These are phyloP conservation scores for Parazoanthus swiftii DNA, from an alignment of 92 coral and sea anemone genomes.

Conservation along the genomic window DNA sequence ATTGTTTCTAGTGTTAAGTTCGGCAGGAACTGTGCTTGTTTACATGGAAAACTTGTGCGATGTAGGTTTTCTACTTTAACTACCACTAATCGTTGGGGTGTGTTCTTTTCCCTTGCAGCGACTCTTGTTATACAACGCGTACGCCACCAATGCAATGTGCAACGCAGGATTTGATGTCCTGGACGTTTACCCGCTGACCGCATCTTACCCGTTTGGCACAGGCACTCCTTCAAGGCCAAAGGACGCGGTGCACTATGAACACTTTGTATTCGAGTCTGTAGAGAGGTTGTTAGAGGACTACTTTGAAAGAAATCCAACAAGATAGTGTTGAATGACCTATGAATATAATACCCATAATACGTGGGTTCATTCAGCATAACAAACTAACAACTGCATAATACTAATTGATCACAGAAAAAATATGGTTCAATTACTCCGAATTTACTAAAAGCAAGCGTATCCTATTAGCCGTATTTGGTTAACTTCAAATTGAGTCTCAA, in stretches of 20 bases:
- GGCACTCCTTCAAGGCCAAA: slow-evolving; percentile 71
- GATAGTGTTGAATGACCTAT: not conserved
- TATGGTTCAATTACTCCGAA: no score
- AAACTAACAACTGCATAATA: no score
- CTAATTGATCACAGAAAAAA: no score
- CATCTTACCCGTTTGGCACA: slow-evolving; percentile 82
- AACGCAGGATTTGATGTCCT: slow-evolving; percentile 70
- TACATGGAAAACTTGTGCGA: no score
- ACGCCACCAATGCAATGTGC: slow-evolving; percentile 82
- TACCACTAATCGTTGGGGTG: not conserved
- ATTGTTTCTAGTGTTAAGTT: no score
- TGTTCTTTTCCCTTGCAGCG: slow-evolving; percentile 63
- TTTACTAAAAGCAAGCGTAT: no score
- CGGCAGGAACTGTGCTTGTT: no score
- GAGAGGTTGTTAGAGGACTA: slow-evolving; percentile 74
- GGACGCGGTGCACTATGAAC: slow-evolving; percentile 87
- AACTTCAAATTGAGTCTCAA: no score
- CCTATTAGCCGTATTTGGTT: no score
- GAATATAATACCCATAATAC: no score
- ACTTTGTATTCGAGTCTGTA: slow-evolving; percentile 86
- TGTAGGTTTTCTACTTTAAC: not conserved
- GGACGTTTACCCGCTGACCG: slow-evolving; percentile 85
- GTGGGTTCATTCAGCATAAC: no score
- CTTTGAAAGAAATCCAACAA: slow-evolving; percentile 41
- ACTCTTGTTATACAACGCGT: slow-evolving; percentile 77